phyloP scores from a whole-genome alignment of 2,113 vertebrate species.

The Grallaria varia region DNA sequence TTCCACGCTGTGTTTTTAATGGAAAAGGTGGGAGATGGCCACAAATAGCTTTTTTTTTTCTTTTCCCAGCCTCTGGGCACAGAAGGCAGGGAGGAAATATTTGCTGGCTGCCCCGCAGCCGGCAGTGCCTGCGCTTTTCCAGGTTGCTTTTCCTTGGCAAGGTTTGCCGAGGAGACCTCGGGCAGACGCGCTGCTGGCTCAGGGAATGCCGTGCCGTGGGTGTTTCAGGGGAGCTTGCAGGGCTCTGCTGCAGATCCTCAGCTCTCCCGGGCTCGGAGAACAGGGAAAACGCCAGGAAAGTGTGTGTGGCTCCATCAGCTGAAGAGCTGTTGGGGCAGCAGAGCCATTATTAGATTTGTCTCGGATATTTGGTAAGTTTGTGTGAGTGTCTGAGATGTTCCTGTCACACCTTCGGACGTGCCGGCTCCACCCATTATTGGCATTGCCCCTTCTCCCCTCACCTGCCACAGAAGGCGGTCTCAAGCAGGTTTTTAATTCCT shows the following conservation, averaged over 20 bases:
- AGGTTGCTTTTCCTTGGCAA: background rate
- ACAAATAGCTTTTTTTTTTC: background rate
- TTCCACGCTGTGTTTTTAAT: background rate
- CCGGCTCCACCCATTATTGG: background rate
- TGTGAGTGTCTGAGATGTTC: background rate
- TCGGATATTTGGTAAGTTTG: background rate
- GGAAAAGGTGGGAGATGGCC: background rate
- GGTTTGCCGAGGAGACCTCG: background rate
- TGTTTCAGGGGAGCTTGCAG: background rate
- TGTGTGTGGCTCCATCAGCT: background rate
- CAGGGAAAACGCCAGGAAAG: background rate
- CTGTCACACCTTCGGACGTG: background rate
- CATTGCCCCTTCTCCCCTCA: background rate
- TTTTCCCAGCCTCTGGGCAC: background rate
- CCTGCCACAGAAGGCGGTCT: background rate
- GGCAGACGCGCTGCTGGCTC: background rate
- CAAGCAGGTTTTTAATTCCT: background rate
- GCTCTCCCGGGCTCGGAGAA: background rate
- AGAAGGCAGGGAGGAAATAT: background rate
- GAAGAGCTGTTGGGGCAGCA: background rate
- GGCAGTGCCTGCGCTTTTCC: background rate
- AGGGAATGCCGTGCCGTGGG: rapidly evolving
- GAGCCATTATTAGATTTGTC: background rate
- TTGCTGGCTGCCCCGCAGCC: background rate
- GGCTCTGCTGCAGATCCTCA: background rate